A percentile compares a stretch with the other conserved stretches of the same genome.
These are phyloP conservation scores for Myotis findleyi DNA, from an alignment of 2,797 vertebrate genomes.

Conservation along the genomic window DNA sequence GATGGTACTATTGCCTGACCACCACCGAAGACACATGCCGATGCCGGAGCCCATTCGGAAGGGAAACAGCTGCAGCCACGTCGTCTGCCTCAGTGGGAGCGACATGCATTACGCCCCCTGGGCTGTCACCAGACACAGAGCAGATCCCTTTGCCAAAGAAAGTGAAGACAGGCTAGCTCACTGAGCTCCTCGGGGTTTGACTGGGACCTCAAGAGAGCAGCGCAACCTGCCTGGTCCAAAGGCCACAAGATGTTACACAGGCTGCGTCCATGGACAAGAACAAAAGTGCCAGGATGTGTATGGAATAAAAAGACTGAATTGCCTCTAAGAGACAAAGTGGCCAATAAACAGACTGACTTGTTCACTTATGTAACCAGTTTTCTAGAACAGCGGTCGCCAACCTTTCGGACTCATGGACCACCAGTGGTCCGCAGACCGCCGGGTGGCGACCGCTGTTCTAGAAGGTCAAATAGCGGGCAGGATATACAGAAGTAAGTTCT, in stretches of 20 bases:
- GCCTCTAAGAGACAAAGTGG: conserved; percentile 46
- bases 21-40: background rate
- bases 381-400: background rate
- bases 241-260: background rate
- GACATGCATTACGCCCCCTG: background rate
- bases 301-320: conserved; percentile 7
- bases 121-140: background rate
- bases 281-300: background rate
- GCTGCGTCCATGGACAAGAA: background rate
- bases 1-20: background rate
- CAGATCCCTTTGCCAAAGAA: conserved; percentile 7
- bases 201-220: background rate
- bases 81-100: background rate
- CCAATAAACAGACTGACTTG: background rate
- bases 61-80: too few species aligned
- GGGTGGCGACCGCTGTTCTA: background rate
- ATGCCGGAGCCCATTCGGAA: background rate
- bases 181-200: background rate
- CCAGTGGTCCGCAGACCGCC: too few species aligned
- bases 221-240: background rate
- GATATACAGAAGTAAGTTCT: background rate
- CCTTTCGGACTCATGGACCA: too few species aligned
- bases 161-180: background rate
- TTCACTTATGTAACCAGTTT: background rate
- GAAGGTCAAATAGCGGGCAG: conserved; percentile 46